Evolutionary conservation across 2,797 vertebrate genomes (phyloP), one percentile per base, ranked within the genome.

Genomic region (Diplodus sargus): DNA sequence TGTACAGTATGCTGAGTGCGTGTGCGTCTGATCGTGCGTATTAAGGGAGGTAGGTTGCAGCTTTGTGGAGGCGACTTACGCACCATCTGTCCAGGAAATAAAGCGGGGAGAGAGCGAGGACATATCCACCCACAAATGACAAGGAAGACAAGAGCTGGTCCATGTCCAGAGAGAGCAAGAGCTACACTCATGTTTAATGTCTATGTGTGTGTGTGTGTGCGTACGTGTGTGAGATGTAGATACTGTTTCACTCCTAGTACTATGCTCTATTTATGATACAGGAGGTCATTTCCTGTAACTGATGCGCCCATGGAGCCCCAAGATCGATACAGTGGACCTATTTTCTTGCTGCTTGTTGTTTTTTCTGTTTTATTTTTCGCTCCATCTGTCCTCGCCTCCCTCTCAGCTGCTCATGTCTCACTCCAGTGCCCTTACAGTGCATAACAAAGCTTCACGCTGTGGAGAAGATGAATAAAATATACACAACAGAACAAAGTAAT

Each of bases 1-100:
- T 56, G 25, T 51, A 66, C 78, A 75, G 68, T 69, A 60, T 58
- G 68, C 17, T 39, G 8, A 53, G 68, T 72, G 65, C 70, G 56
- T 20, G 63, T 56, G 23, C 54, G 23, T 76, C 2, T 66, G 59
- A 45, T 57, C 61, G 68, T 43, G 34, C 34, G 70, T 78, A 49
- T 69, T 69, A 60, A 7, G 59, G 67, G 76, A 85, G 78, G 85
- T 79, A 79, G 80, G 84, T 51, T 81, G 83, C 63, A 74, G 78
- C 78, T 78, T 82, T 85, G 85, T 88, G 89, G 84, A 89, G 90
- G 88, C 75, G 75, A 84, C 82, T 79, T 80, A 30, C 53, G 16
- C 43, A 76, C 91, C 92, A 91, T 93, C 91, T 93, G 92, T 87
- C 74, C 89, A 90, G 90, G 92, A 91, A 91, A 54, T 87, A 66